Base-by-base conservation (phyloP, 64 coral and sea anemone species). In the Pocillopora damicornis region DNA sequence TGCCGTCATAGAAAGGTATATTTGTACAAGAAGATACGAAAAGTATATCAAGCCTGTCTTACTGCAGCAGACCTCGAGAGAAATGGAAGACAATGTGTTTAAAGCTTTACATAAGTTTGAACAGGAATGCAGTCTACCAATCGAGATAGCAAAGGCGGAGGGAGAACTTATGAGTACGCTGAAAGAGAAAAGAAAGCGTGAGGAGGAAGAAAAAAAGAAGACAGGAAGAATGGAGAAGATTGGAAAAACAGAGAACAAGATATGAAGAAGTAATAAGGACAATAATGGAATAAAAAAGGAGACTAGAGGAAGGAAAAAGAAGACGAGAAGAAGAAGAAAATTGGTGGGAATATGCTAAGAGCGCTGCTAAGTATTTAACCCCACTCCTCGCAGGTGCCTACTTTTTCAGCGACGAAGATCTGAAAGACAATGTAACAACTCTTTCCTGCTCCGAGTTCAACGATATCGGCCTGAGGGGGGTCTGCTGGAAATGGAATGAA, bases 1-100 rank as follows among this genome's bases (percentile, higher is more conserved):
- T 79, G 15, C 61, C 16, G 66, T 72, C 30, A 68, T 86, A 20
- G 93, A 95, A 86, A 88, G 76, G 13, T 63, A 86, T 22, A 75
- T 95, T 30, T 95, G 93, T 69, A 35, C 37, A 68, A 56, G 89
- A 26, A 89, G 63, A 15, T 91, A 91, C 79, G 73, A 88, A 36
- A 82, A 84, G 62, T n/a, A 85, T 20, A 57, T 95, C 0, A 76
- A 86, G 17, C 89, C 93, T 62, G 23, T 80, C 13, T 17, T 94
- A 13, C 13, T 30, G 1, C 7, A 7, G 3, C 73, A 38, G 2
- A 23, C 30, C 37, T 81, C 87, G 7, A 14, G 1, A 4, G 35
- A 1, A n/a, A 88, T 95, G 22, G 74, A 37, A 58, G 22, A 83
- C 7, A 67, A 15, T 4, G 86, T 75, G 56, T 23, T 84, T 15